Evolutionary conservation across 2,797 vertebrate species (phyloP), one percentile per base, ranked within the genome.

Genomic region (Cossypha caffra): DNA sequence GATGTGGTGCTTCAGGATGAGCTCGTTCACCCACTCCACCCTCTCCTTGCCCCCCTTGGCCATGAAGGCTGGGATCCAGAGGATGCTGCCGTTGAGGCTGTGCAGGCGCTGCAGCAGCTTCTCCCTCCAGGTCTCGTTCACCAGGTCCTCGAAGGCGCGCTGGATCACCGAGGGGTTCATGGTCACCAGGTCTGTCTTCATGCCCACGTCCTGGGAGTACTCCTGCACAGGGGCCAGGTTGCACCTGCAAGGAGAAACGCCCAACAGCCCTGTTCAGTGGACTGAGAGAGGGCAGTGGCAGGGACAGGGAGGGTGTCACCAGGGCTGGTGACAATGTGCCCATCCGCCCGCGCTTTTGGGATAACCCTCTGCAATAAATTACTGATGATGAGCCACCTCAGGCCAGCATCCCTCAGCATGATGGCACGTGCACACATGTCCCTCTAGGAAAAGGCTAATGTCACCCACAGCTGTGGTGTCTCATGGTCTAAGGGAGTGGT

Each of bases 11-110:
- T 98, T 98, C 85, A 99, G 97, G 97, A 99, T 99, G 96, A 99
- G 98, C 50, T 98, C 98, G 1, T 99, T 98, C 57, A 98, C 99
- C 99, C 99, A 99, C 96, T 99, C 99, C 78, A 99, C 99, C 0
- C 99, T 97, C 95, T 99, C 99, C 98, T 99, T 99, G 86, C 99
- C 99, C 1, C 99, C 99, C 90, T 99, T 98, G 71, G 99, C 99
- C 99, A 99, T 99, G 97, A 99, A 99, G 4, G 99, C 99, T 0
- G 99, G 99, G 95, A 99, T 99, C 99, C 99, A 99, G 81, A 99
- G 98, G 94, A 99, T 99, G 81, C 99, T 99, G 86, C 99, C 99
- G 0, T 98, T 98, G 80, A 99, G 99, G 94, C 98, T 98, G 50
- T 97, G 98, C 10, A 99, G 98, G 13, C 99, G 98, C 58, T 97